These are phyloP conservation scores for Baccha elongata DNA, from an alignment of 2,888 invertebrate genomes.

Conservation along the genomic window DNA sequence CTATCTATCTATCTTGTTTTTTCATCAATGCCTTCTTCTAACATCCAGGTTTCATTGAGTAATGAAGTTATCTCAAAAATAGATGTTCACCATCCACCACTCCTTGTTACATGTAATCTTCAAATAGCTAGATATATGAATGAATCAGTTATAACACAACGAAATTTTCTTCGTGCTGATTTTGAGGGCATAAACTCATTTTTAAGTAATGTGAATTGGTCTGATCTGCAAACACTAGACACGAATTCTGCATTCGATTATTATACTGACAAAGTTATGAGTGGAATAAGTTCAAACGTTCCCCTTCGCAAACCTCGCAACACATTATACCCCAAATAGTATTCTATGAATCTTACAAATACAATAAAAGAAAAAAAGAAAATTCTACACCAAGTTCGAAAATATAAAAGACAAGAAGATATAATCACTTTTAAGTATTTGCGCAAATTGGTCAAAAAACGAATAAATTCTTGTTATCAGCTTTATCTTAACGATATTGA, in stretches of 20 bases:
- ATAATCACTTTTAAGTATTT: too few relatives aligned
- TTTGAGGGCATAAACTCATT: not conserved
- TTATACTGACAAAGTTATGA: not conserved
- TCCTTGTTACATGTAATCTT: not conserved
- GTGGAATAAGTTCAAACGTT: not conserved
- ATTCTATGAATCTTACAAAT: constrained; percentile 1
- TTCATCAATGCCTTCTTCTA: not conserved
- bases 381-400: not conserved
- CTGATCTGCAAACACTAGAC: not conserved
- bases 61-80: constrained; percentile 3
- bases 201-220: not conserved
- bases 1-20: not conserved
- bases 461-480: too few relatives aligned
- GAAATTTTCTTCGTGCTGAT: not conserved
- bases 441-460: too few relatives aligned
- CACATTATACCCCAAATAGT: not conserved
- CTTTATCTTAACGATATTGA: too few relatives aligned
- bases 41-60: not conserved
- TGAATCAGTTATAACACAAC: not conserved
- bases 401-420: constrained; percentile 3
- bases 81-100: not conserved
- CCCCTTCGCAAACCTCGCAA: not conserved
- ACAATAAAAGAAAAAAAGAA: not conserved
- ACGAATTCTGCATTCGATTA: not conserved
- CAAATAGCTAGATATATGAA: not conserved